Conservation (phyloP, 2,797 vertebrate genomes). For the Gallinago nigripennis region DNA sequence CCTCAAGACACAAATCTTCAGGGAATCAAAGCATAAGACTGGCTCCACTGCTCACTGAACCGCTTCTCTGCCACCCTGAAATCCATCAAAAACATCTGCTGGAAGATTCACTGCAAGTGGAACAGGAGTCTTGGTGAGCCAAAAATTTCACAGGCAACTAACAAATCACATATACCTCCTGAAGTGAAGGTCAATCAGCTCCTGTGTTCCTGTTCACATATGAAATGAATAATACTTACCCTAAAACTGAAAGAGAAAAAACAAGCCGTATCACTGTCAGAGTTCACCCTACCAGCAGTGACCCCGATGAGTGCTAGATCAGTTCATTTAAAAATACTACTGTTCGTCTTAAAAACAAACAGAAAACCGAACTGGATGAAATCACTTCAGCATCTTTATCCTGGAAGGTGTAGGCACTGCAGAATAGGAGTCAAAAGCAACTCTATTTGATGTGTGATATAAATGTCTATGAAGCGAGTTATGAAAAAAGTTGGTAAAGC, state of each 20-base stretch:
- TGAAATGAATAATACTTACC: neutral
- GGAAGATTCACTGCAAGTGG: neutral
- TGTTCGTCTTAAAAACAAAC: neutral
- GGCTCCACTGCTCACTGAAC: neutral
- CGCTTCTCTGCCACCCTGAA: neutral
- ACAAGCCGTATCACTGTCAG: neutral
- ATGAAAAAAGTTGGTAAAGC: neutral
- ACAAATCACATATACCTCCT: neutral
- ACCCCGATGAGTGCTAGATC: neutral
- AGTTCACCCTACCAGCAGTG: neutral
- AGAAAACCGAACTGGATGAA: neutral
- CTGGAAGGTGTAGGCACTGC: neutral
- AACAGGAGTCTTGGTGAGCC: neutral
- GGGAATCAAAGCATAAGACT: neutral
- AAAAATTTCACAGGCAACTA: neutral
- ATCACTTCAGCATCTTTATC: neutral
- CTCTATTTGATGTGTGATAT: neutral
- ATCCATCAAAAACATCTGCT: conserved; percentile 20
- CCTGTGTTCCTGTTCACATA: neutral
- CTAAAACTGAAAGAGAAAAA: neutral
- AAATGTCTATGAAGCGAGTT: neutral
- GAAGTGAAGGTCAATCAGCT: neutral
- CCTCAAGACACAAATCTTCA: conserved; percentile 3
- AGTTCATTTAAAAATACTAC: neutral
- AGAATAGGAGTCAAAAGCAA: neutral